Conservation (phyloP, 53 echinoderm and acorn worm species). For the Stichopus horrens region DNA sequence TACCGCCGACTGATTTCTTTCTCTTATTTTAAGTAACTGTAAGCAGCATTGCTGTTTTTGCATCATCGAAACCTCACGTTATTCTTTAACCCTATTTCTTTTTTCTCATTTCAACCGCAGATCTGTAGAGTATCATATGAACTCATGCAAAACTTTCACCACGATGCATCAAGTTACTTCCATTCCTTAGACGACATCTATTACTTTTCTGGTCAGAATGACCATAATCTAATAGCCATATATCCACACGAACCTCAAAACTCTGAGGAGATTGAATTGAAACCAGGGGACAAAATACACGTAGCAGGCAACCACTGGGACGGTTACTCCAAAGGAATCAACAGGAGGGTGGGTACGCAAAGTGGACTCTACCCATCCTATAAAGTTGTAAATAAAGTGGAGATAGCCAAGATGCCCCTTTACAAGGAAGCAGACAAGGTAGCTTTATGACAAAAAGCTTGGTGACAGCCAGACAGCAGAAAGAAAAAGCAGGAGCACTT, state of each 20-base stretch:
- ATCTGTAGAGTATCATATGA: constrained; percentile 94
- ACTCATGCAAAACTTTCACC: constrained; percentile 83
- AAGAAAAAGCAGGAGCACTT: too few species aligned
- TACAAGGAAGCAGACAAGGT: constrained; percentile 68
- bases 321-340: constrained; percentile 86
- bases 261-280: constrained; percentile 65
- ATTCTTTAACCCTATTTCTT: not conserved
- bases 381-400: constrained; percentile 81
- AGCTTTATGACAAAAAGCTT: constrained; percentile 24
- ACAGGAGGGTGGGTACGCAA: constrained; percentile 53
- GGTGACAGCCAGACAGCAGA: too few species aligned
- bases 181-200: constrained; percentile 92
- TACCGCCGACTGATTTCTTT: too few species aligned
- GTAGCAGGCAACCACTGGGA: constrained; percentile 98
- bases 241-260: constrained; percentile 72
- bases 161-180: constrained; percentile 74
- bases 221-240: constrained; percentile 67
- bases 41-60: too few species aligned
- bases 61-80: not conserved
- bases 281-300: constrained; percentile 74
- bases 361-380: constrained; percentile 90
- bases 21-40: too few species aligned
- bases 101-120: constrained; percentile 41
- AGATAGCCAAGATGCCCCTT: constrained; percentile 76
- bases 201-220: constrained; percentile 93